Evolutionary conservation across 2,888 invertebrate genomes (phyloP), one percentile per base, ranked within the genome.

Genomic region (Eudemis profundana): DNA sequence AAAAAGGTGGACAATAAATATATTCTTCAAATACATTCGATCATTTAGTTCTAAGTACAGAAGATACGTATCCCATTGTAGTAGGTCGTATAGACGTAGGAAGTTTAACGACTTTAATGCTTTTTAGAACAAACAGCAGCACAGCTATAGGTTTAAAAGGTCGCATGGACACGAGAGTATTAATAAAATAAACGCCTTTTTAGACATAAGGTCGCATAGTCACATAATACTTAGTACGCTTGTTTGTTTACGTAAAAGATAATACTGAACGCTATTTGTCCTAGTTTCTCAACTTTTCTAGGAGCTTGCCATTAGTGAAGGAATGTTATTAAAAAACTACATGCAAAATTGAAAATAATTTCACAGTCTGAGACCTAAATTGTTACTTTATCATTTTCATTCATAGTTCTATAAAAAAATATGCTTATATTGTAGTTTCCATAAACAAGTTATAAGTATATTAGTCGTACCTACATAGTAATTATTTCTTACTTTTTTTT

Each of bases 81-180:
- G 15, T 12, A 54, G 40, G 54, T 27, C 15, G 38, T 40, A 53
- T 15, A 15, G 23, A 54, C 40, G 14, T n/a, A 23, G 21, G 21
- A 10, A 38, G 2, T 38, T 53, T 27, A 54, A 54, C 5, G 15
- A 53, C 3, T 40, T 14, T 53, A 21, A 23, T 38, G 40, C 54
- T 27, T 27, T 40, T 54, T 27, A 27, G 40, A 21, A 53, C 14
- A 23, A 4, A 54, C 38, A 15, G 40, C 54, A 40, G 23, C 23
- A 23, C 1, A 21, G 5, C 12, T 21, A 46, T 46, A 12, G 12
- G 5, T 27, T 3, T 27, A 12, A 38, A 53, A 38, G 38, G 38
- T 14, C 14, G 19, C 23, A 53, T 21, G 21, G 5, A 14, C 7
- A 40, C 12, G 40, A 12, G 3, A 19, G 14, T 40, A 0, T 27